A percentile compares a stretch with the other conserved stretches of the same genome.
Evolutionary conservation across 2,113 vertebrate species (phyloP).

Genomic region (Corydoras sp.): DNA sequence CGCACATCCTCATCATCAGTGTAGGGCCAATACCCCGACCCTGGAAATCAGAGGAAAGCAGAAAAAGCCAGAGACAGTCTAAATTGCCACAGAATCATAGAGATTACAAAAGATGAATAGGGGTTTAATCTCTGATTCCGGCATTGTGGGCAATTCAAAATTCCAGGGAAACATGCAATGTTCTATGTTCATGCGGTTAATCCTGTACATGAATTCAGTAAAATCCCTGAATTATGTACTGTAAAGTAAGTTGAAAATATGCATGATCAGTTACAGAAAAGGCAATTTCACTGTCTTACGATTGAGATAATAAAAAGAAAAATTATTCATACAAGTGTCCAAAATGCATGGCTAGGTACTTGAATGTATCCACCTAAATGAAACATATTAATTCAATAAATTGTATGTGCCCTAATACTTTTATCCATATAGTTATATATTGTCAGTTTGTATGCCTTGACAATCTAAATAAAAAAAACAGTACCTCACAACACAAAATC

Average conservation of each 20-base stretch:
- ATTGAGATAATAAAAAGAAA: too few species aligned
- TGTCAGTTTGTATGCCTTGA: too few species aligned
- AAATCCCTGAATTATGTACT: background rate
- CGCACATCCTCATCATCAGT: slow-evolving; percentile 89
- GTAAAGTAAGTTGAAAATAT: background rate
- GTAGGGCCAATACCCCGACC: slow-evolving; percentile 84
- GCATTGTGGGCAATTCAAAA: slow-evolving; percentile 2
- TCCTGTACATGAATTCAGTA: background rate
- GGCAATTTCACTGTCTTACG: too few species aligned
- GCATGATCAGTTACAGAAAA: too few species aligned
- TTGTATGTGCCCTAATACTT: too few species aligned
- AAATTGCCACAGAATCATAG: slow-evolving; percentile 44
- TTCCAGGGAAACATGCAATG: background rate
- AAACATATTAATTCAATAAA: too few species aligned
- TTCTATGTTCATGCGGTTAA: background rate
- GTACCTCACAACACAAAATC: too few species aligned
- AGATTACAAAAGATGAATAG: background rate
- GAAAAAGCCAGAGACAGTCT: slow-evolving; percentile 67
- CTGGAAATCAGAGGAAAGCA: slow-evolving; percentile 74
- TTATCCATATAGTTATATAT: too few species aligned
- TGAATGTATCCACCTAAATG: too few species aligned
- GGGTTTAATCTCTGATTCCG: slow-evolving; percentile 26
- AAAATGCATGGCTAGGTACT: too few species aligned
- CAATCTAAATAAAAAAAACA: too few species aligned
- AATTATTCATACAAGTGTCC: too few species aligned